A percentile compares a stretch with the other conserved stretches of the same genome.
These are phyloP conservation scores for Ataeniobius toweri DNA, from an alignment of 2,797 vertebrate genomes.

Conservation along the genomic window DNA sequence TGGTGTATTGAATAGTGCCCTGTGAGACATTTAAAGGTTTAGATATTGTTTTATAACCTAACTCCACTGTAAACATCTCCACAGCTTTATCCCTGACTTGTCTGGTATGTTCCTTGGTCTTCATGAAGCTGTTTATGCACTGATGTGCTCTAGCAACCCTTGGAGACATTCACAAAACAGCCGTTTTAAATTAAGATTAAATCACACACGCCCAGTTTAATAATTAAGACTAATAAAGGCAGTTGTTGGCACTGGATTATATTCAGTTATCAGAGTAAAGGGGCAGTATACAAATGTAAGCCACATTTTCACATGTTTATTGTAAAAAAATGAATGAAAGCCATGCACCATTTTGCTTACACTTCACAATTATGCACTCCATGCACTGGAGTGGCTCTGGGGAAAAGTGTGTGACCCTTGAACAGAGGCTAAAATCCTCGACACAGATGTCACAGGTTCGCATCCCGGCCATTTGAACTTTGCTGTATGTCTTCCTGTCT, in stretches of 20 bases:
- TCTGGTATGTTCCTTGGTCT: background rate
- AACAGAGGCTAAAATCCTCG: too few species aligned
- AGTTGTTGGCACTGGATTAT: background rate
- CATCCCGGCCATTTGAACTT: too few species aligned
- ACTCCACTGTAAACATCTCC: background rate
- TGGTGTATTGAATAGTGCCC: background rate
- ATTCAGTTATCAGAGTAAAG: background rate
- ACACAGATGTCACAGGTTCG: too few species aligned
- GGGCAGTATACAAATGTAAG: background rate
- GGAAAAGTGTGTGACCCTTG: too few species aligned
- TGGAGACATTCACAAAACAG: background rate
- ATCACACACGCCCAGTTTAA: background rate
- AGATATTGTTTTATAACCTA: background rate
- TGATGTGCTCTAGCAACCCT: background rate
- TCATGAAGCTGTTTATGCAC: background rate
- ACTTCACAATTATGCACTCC: background rate
- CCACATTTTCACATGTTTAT: background rate
- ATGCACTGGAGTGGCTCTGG: too few species aligned
- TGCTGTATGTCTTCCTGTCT: too few species aligned
- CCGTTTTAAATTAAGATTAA: background rate
- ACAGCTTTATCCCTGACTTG: background rate
- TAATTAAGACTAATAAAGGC: background rate
- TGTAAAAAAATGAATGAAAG: background rate
- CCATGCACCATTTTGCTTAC: background rate
- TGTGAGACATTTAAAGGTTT: background rate